Conservation (phyloP, 1,140 invertebrate genomes). For the Magallana angulata region DNA sequence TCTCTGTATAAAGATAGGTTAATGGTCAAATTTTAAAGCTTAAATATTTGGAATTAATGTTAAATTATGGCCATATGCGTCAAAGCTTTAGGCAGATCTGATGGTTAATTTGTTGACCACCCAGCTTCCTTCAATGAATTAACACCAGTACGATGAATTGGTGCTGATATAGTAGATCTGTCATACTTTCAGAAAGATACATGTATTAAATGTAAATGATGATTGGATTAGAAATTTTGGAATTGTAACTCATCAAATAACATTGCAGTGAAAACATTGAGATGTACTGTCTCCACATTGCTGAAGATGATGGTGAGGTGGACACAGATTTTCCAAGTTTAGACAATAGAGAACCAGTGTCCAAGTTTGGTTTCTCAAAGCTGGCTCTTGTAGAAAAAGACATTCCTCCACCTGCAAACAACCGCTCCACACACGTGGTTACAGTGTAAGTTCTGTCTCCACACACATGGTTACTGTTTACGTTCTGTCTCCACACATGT, state of each 20-base stretch:
- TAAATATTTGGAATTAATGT: too few species aligned
- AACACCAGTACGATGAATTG: too few species aligned
- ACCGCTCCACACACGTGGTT: constrained; percentile 70
- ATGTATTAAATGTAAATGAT: too few species aligned
- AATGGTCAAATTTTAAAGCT: too few species aligned
- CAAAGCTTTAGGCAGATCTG: too few species aligned
- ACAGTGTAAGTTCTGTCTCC: constrained; percentile 70
- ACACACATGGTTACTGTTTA: background rate
- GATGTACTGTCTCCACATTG: constrained; percentile 87
- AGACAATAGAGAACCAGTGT: constrained; percentile 91
- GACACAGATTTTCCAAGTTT: constrained; percentile 95
- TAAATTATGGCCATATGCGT: too few species aligned
- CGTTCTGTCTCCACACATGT: background rate
- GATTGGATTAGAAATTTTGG: too few species aligned
- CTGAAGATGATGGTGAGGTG: constrained; percentile 98
- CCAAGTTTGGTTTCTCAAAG: constrained; percentile 94
- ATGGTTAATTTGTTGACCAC: too few species aligned
- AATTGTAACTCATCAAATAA: background rate
- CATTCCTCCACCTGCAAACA: constrained; percentile 57
- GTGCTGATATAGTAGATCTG: too few species aligned
- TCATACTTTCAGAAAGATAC: too few species aligned
- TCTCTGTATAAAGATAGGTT: too few species aligned
- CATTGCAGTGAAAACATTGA: constrained; percentile 70
- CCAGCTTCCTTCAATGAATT: too few species aligned
- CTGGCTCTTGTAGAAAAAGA: constrained; percentile 89